Evolutionary conservation across 2,888 invertebrate species (phyloP), one percentile per base, ranked within the genome.

Genomic region (Abrostola tripartita): DNA sequence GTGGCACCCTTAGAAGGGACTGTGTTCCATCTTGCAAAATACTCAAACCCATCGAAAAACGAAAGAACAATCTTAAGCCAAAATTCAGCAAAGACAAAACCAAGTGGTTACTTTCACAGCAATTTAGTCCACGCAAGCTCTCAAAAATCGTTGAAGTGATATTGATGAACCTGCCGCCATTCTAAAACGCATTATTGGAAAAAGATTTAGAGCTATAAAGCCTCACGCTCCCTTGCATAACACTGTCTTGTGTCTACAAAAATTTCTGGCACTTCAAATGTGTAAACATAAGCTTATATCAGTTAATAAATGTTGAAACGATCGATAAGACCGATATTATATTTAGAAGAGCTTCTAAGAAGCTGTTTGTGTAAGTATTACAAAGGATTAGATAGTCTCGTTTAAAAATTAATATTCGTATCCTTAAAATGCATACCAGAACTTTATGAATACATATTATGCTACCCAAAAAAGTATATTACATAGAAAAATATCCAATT

Each of bases 151-250:
- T 61, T 52, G 61, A 37, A 63, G 61, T 61, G 56, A 65, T 65
- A 55, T 67, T 71, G 62, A 71, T 62, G 68, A 62, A 71, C 61
- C 44, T 52, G n/a, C 67, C 59, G 58, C 41, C 60, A 75, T 61
- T 61, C 66, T 57, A 60, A 68, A 71, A 24, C 11, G 60, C 68
- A 71, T 78, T 77, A 77, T 77, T 77, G 76, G 76, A 77, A 75
- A 77, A 68, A 71, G 76, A 78, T 76, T 77, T 76, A 51, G 64
- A 50, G 24, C 40, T 12, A 68, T 76, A 75, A 78, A 76, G 61
- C 61, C 60, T 62, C 50, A 71, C 56, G 75, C 65, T 68, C 57
- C 42, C 54, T 50, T 58, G 64, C 71, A 60, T 62, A 60, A 76
- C 51, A 78, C 61, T 64, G 66, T 66, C 49, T 64, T 44, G 59